Base-by-base conservation (phyloP, 2,797 vertebrate genomes). In the Sardinella longiceps region DNA sequence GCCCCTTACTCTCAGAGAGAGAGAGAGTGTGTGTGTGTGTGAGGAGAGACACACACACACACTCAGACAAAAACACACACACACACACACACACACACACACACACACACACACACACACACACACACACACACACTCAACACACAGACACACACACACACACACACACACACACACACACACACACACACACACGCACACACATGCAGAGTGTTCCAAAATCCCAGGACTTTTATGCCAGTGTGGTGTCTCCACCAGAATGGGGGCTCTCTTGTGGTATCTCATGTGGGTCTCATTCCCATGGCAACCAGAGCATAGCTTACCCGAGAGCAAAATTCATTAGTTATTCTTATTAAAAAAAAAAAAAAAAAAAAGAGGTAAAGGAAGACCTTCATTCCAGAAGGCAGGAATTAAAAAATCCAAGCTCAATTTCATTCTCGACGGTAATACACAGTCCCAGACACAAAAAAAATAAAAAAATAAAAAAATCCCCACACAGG, bases 281-380 rank as follows among this genome's bases (percentile, higher is more conserved):
- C 91, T 93, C 91, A 92, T 91, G 91, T 90, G 85, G 89, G 91
- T 94, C 89, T 89, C 92, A 95, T 94, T 94, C 91, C 94, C 92
- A 94, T 94, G 93, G 94, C 92, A 95, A 94, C 94, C 91, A 90
- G 90, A 93, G 90, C 90, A 92, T 89, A 92, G 93, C 92, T 93
- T 93, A 88, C 91, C 91, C 89, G 84, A 90, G 89, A 95, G 92
- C 89, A 84, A 90, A 91, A 92, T 94, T 91, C 88, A 93, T 94
- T 95, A 94, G 94, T 95, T 93, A 93, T 91, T 70, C 63, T 33
- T 70, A 70, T 70, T 70, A 70, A 70, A 70, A 37, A 70, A 70
- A 12, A 15, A 12, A 15, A 11, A 11, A 15, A 12, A 12, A 11
- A 18, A 0, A 2, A 28, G 28, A 28, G 63, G 9, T 15, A 30